Conservation (phyloP, 2,113 vertebrate species). For the Hydrochoerus hydrochaeris region DNA sequence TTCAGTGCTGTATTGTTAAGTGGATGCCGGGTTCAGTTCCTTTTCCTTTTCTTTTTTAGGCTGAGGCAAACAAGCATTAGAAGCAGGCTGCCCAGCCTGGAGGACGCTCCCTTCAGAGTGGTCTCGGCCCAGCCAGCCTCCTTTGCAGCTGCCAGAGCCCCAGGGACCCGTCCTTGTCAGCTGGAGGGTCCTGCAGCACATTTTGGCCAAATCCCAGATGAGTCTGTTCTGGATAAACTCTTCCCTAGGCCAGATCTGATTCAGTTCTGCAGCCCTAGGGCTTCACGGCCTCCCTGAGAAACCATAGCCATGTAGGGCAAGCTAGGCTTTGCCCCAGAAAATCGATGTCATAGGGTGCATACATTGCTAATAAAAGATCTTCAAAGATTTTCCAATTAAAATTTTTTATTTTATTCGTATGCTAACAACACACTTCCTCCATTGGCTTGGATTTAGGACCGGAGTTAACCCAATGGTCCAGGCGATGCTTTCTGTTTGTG, state of each 20-base stretch:
- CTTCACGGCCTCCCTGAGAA: neutral
- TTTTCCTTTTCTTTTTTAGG: neutral
- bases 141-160: too few species aligned
- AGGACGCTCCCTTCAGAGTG: neutral
- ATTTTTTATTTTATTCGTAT: neutral
- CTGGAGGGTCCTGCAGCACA: neutral
- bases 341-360: neutral
- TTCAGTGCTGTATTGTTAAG: neutral
- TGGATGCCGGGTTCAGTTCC: neutral
- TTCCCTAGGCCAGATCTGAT: neutral
- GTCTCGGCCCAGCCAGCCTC: neutral
- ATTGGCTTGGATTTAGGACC: neutral
- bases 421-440: neutral
- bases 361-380: neutral
- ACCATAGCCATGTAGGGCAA: neutral
- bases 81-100: neutral
- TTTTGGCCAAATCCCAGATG: neutral
- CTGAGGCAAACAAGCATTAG: neutral
- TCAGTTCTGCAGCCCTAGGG: neutral
- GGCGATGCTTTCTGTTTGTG: too few species aligned
- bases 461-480: too few species aligned
- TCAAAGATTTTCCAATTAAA: neutral
- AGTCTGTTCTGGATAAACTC: neutral
- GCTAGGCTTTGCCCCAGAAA: neutral
- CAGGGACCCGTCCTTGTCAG: neutral